Evolutionary conservation across 2,888 invertebrate species (phyloP), one percentile per base, ranked within the genome.

Genomic region (Gisinianus flammeolus): DNA sequence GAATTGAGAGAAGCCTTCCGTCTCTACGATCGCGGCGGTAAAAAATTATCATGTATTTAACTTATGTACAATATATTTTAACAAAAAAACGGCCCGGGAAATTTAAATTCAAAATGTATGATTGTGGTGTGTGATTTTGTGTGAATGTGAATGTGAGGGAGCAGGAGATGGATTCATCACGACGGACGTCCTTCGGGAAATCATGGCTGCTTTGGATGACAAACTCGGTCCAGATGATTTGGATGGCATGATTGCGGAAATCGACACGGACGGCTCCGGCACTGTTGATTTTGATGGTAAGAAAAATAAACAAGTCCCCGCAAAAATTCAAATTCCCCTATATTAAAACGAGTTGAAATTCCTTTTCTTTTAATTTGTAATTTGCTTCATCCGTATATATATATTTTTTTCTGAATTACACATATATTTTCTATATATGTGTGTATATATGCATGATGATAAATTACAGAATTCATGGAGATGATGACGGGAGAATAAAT

Each of bases 261-360:
- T 98, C 86, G 98, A 98, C 88, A 96, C 97, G 80, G 98, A 98
- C 88, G 97, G 97, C 76, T 97, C 97, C 83, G 98, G 98, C 87
- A 98, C 98, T 83, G 98, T 98, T 84, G 98, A 98, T 88, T 98
- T 98, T 88, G 98, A 98, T 90, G 98, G 97, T 97, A 88, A 87
- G 87, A 85, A 76, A 56, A 30, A 33, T 44, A 35, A 35, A 8
- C 35, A 35, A 35, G 12, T 35, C 12, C 5, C 5, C 12, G 6
- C 5, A 8, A 8, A 35, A 35, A n/a, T n/a, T n/a, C n/a, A n/a
- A n/a, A n/a, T n/a, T n/a, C 4, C 44, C 12, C 26, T 28, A 16
- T 8, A 26, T 30, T 66, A 16, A n/a, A 44, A 44, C 44, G 16
- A 10, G 44, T 44, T 44, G 16, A 44, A 44, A 44, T 16, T 54